Evolutionary conservation across 2,113 vertebrate genomes (phyloP).

Genomic region (Choloepus hoffmanni): DNA sequence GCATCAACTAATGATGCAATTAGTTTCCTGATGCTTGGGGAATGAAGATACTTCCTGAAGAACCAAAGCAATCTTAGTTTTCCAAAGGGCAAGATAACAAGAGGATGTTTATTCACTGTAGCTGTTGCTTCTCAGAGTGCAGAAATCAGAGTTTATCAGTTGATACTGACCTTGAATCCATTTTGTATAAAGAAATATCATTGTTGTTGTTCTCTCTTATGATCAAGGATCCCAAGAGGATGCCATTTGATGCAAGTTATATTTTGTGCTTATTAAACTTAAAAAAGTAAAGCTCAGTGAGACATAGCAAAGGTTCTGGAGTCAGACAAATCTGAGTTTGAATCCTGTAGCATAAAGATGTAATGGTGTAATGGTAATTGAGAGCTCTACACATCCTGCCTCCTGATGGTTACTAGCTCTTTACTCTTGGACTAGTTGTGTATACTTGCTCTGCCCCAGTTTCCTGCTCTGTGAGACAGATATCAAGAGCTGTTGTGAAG

Average conservation of each 20-base stretch:
- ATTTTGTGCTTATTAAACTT: background rate
- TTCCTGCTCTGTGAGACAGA: background rate
- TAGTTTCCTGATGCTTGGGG: background rate
- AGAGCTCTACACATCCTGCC: background rate
- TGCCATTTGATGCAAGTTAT: background rate
- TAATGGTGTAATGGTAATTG: too few relatives aligned
- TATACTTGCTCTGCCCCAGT: background rate
- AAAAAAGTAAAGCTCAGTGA: background rate
- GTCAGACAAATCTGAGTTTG: background rate
- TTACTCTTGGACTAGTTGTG: too few relatives aligned
- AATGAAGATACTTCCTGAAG: background rate
- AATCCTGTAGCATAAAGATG: background rate
- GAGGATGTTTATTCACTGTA: background rate
- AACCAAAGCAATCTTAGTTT: background rate
- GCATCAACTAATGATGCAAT: background rate
- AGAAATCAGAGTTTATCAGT: background rate
- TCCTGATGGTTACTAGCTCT: background rate
- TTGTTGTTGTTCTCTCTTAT: background rate
- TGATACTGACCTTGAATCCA: background rate
- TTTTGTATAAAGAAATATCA: background rate
- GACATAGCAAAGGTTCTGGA: background rate
- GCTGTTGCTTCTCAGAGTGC: background rate
- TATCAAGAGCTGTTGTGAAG: background rate
- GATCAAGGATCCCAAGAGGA: background rate
- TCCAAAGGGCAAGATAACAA: background rate